These are phyloP conservation scores for Nemoura dubitans DNA, from an alignment of 2,888 invertebrate species.

Conservation along the genomic window DNA sequence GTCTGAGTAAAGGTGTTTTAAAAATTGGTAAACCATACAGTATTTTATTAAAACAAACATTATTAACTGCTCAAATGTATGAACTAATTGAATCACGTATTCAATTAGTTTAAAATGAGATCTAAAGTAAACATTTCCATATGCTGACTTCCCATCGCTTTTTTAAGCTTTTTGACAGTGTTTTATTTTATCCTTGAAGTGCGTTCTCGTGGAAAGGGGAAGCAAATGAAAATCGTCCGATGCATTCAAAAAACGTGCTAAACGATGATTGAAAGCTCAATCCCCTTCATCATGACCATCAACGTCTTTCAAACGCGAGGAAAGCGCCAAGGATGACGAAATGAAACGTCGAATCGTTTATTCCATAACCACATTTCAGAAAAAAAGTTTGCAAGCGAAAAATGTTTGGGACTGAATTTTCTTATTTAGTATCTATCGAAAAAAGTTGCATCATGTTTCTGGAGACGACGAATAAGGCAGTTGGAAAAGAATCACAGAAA, in stretches of 20 bases:
- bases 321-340: not conserved
- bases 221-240: not conserved
- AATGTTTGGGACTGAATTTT: not conserved
- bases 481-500: too few relatives aligned
- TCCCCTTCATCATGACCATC: not conserved
- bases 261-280: not conserved
- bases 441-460: not conserved
- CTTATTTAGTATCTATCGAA: not conserved
- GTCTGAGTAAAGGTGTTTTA: too few relatives aligned
- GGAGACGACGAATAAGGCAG: not conserved
- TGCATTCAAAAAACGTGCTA: not conserved
- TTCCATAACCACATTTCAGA: not conserved
- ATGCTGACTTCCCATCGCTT: too few relatives aligned
- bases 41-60: too few relatives aligned
- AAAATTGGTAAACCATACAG: too few relatives aligned
- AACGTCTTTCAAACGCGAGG: not conserved
- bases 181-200: too few relatives aligned
- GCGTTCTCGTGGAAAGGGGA: not conserved
- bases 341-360: not conserved
- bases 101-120: too few relatives aligned
- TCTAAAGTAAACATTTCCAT: too few relatives aligned
- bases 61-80: too few relatives aligned
- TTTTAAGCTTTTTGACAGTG: too few relatives aligned
- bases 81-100: too few relatives aligned
- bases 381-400: not conserved